Evolutionary conservation across 2,113 vertebrate species (phyloP), one percentile per base, ranked within the genome.

Genomic region (Calypte anna): DNA sequence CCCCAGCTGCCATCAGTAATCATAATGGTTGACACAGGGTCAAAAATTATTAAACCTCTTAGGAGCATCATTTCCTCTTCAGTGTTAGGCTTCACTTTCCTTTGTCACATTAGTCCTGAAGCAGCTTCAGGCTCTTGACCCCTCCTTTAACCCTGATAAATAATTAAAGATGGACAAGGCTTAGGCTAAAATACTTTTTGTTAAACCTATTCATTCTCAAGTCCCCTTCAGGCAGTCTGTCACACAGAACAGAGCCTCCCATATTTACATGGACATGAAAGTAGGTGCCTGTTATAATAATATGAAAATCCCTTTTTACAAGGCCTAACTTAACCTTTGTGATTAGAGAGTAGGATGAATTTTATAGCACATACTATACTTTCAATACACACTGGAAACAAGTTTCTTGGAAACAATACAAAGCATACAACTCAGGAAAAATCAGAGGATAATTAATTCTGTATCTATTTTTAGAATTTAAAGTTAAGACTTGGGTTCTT

Each of bases 131-230:
- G 98, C 96, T 94, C 50, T 85, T 98, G 97, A 97, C 97, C 98
- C 88, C 91, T 90, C 48, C 90, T 97, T 97, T 98, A 98, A 98
- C 97, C 97, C 88, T 93, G 78, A 77, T 96, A 97, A 97, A 97
- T 98, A 98, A 98, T 98, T 98, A 98, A 98, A 98, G 97, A 95
- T 97, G 97, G 97, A 98, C 96, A 97, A 97, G 96, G 89, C 95
- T 96, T 95, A 96, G 91, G 86, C 94, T 97, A 96, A 98, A 97
- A 97, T 91, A 97, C 96, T 97, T 98, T 96, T 95, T 88, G 95
- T 97, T 98, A 96, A 97, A 97, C 74, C 97, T 97, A 96, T 98
- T 97, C 95, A 97, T 97, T 97, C 86, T 55, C 77, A 83, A 95
- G 94, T 82, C 40, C 95, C 97, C 96, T 97, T 88, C 81, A 97